Evolutionary conservation across 2,888 invertebrate genomes (phyloP).

Genomic region (Julus scanicus): DNA sequence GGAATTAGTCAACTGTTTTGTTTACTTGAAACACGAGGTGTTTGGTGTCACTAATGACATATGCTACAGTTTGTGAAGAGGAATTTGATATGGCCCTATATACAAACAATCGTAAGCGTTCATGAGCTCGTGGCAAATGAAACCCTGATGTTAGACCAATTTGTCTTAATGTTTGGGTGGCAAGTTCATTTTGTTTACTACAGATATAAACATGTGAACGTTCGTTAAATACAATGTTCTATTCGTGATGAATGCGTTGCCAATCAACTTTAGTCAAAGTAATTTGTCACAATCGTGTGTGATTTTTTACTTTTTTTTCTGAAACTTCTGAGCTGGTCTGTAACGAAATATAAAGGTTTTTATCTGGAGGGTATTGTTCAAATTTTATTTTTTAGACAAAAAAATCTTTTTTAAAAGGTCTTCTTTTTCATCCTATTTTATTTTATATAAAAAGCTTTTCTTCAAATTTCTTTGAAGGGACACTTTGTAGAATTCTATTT

Average conservation of each 20-base stretch:
- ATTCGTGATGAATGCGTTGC: background rate
- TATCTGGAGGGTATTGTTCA: background rate
- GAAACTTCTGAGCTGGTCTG: background rate
- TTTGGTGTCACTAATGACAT: background rate
- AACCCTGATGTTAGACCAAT: slow-evolving; percentile 12
- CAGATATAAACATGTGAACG: background rate
- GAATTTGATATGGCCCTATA: background rate
- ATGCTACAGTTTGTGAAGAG: background rate
- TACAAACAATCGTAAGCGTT: background rate
- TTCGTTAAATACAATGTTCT: background rate
- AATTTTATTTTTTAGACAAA: background rate
- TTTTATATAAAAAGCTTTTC: slow-evolving; percentile 14
- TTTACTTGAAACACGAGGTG: background rate
- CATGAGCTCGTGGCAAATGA: background rate
- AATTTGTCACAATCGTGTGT: background rate
- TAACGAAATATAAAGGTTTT: background rate
- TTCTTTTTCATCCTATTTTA: background rate
- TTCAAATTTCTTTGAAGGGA: background rate
- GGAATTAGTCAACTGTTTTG: background rate
- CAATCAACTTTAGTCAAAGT: background rate
- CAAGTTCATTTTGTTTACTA: background rate
- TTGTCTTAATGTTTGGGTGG: slow-evolving; percentile 34
- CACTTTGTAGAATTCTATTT: slow-evolving; percentile 16
- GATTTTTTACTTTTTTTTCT: background rate
- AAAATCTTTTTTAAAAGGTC: background rate